Evolutionary conservation across 2,113 vertebrate genomes (phyloP), one percentile per base, ranked within the genome.

Genomic region (Rafetus swinhoei): DNA sequence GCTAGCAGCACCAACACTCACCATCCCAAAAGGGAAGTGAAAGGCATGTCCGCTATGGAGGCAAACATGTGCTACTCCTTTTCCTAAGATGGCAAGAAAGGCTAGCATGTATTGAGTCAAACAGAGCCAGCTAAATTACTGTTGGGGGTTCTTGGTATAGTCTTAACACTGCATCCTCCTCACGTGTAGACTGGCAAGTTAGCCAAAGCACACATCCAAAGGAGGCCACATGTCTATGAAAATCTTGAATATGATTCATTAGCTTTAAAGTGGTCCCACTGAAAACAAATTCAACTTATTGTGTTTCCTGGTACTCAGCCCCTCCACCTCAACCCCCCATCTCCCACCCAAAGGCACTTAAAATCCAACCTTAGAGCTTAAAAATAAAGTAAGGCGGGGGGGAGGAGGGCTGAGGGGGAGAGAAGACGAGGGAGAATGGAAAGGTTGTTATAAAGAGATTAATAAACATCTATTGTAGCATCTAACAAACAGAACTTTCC

Each of bases 61-160:
- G 29, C 9, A 6, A 29, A 93, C 29, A 16, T 32, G 85, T 55
- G 81, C 3, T 84, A 5, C 39, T 54, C 32, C 1, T 56, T 88
- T 55, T 87, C 45, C 55, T 35, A 60, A 4, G 21, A 2, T 0
- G 4, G 15, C 7, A 79, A 0, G 0, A 2, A 25, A 11, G 9
- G 60, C 60, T 16, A 85, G 59, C 79, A 85, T 2, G 22, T 39
- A 85, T 19, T 69, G 82, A 4, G 57, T 10, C 2, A 85, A 74
- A 39, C 2, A 82, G 45, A 45, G 65, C 27, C 35, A 86, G n/a
- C 69, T 21, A 72, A n/a, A 81, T 87, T 1, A 19, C 84, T 83
- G 14, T 22, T 93, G 69, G n/a, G n/a, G 4, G 35, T 39, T 74
- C 69, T 74, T 39, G 69, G 18, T 72, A 24, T n/a, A 92, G 55